Evolutionary conservation across 2,113 vertebrate species (phyloP).

Genomic region (Rhynchopsitta pachyrhyncha): DNA sequence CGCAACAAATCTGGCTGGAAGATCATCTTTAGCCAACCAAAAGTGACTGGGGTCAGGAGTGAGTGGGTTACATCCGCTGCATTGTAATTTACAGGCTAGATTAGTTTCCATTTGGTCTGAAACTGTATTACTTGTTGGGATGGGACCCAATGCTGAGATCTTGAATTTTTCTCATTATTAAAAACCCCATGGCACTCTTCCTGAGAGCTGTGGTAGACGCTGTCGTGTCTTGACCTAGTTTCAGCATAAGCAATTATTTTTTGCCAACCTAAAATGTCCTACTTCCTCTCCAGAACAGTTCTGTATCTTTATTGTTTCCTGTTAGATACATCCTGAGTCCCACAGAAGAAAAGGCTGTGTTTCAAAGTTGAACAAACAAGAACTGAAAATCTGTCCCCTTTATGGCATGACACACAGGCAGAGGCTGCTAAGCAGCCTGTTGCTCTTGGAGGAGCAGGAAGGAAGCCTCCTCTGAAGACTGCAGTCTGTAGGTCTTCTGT

Average conservation of each 20-base stretch:
- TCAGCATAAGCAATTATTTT: conserved; percentile 5
- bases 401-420: neutral
- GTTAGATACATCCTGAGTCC: neutral
- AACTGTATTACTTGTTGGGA: conserved; percentile 20
- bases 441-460: neutral
- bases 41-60: neutral
- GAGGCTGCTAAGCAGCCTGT: neutral
- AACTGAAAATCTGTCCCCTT: neutral
- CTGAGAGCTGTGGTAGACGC: conserved; percentile 4
- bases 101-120: conserved; percentile 18
- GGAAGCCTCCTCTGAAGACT: neutral
- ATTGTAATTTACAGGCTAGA: neutral
- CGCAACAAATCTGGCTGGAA: neutral
- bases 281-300: conserved; percentile 18
- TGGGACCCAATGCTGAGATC: conserved; percentile 35
- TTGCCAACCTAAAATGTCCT: neutral
- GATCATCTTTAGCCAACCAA: neutral
- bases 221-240: conserved; percentile 38
- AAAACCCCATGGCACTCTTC: conserved; percentile 30
- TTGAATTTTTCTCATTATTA: conserved; percentile 38
- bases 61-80: neutral
- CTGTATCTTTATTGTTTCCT: conserved; percentile 20
- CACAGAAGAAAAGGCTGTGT: neutral
- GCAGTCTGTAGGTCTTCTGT: neutral
- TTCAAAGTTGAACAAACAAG: neutral